Evolutionary conservation across 2,113 vertebrate genomes (phyloP).

Genomic region (Sceloporus tristichus): DNA sequence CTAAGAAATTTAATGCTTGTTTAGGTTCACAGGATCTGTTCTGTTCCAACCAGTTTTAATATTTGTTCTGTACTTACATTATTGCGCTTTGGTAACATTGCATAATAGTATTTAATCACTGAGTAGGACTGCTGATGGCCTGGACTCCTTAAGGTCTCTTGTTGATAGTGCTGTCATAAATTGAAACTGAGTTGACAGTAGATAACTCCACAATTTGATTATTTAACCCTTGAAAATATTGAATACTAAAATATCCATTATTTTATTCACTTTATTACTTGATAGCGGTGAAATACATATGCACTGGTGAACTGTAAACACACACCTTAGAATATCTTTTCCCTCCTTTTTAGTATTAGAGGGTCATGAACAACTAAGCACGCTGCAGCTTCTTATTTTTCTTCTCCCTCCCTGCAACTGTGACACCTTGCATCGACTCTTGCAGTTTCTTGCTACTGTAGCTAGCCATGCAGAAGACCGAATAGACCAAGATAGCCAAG

Average conservation of each 20-base stretch:
- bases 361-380: constrained; percentile 84
- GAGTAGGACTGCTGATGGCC: no score
- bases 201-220: no score
- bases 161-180: no score
- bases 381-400: constrained; percentile 93
- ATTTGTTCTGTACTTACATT: neutral
- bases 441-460: constrained; percentile 93
- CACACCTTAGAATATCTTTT: neutral
- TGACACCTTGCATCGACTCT: constrained; percentile 93
- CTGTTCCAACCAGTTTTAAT: neutral
- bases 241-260: neutral
- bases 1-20: neutral
- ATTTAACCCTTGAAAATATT: neutral
- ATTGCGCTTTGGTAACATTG: neutral
- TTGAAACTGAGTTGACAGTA: no score
- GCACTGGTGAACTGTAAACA: neutral
- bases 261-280: neutral
- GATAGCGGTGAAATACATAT: neutral
- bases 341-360: constrained; percentile 87
- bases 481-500: constrained; percentile 83
- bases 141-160: no score
- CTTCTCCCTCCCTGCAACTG: constrained; percentile 97
- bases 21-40: neutral
- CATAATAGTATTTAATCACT: neutral
- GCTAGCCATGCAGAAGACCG: constrained; percentile 88